Percentiles rank a stretch among this genome's conserved stretches.
Conservation (phyloP, 2,888 invertebrate genomes). For the Scaptodrosophila latifasciaeformis region DNA sequence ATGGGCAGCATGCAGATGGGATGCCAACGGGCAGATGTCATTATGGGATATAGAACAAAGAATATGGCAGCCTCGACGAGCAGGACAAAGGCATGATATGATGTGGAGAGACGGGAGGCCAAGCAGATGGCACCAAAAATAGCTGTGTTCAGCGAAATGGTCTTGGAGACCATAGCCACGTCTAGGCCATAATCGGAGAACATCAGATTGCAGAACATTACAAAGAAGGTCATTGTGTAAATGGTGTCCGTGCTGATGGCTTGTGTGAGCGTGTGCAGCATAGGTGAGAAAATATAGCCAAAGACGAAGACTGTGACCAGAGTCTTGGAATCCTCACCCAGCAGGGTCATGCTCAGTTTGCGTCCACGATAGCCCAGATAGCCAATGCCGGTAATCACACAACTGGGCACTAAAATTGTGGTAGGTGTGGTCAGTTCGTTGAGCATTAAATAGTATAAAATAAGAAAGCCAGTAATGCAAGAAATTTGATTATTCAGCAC, state of each 20-base stretch:
- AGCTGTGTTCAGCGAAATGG: conserved; percentile 94
- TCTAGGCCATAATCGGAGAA: conserved; percentile 93
- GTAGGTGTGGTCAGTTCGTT: conserved; percentile 81
- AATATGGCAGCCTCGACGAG: conserved; percentile 91
- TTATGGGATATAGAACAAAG: conserved; percentile 91
- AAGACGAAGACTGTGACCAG: conserved; percentile 88
- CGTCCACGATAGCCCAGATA: conserved; percentile 78
- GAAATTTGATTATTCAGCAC: conserved; percentile 88
- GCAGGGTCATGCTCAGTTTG: conserved; percentile 46
- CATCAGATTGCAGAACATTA: conserved; percentile 90
- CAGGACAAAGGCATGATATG: conserved; percentile 91
- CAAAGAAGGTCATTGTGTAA: conserved; percentile 91
- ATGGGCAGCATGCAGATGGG: conserved; percentile 78
- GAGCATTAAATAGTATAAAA: conserved; percentile 84
- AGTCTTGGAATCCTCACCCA: conserved; percentile 83
- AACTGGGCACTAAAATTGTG: conserved; percentile 79
- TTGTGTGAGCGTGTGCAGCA: conserved; percentile 94
- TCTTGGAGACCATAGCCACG: conserved; percentile 91
- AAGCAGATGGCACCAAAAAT: conserved; percentile 96
- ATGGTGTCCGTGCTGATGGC: conserved; percentile 98
- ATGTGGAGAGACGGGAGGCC: conserved; percentile 90
- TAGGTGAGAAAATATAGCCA: conserved; percentile 92
- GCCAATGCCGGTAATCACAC: conserved; percentile 78
- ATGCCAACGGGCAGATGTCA: conserved; percentile 80
- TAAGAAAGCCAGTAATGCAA: conserved; percentile 83